phyloP scores from a whole-genome alignment of 2,888 invertebrate genomes.

The Exephanes ischioxanthus region DNA sequence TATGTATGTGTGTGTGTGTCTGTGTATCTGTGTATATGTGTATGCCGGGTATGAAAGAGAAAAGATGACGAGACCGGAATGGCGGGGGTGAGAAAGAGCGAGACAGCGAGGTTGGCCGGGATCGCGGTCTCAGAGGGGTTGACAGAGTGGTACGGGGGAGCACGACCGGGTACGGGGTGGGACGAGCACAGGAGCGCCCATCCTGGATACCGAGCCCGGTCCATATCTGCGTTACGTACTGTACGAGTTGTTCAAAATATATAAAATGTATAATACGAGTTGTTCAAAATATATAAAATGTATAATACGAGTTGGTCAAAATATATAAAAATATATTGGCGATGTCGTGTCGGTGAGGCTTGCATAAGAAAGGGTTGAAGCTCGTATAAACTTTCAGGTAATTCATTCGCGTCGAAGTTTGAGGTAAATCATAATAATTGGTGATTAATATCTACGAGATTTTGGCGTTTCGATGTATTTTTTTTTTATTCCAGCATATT shows the following conservation, averaged over 20 bases:
- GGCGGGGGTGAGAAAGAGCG: slow-evolving; percentile 57
- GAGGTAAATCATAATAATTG: background rate
- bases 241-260: background rate
- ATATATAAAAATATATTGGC: background rate
- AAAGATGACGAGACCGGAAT: slow-evolving; percentile 82
- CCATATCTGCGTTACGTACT: background rate
- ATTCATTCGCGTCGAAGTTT: background rate
- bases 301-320: no score
- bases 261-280: no score
- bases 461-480: background rate
- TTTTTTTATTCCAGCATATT: background rate
- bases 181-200: slow-evolving; percentile 78
- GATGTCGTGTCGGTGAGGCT: background rate
- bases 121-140: slow-evolving; percentile 76
- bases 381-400: background rate
- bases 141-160: slow-evolving; percentile 77
- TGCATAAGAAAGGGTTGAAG: background rate
- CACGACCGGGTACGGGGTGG: slow-evolving; percentile 75
- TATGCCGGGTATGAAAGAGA: slow-evolving; percentile 76
- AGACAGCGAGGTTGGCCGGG: slow-evolving; percentile 76
- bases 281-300: background rate
- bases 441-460: background rate
- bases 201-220: slow-evolving; percentile 41
- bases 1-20: slow-evolving; percentile 1
- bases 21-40: slow-evolving; percentile 27